These are phyloP conservation scores for Leptarthrus brevirostris DNA, from an alignment of 2,888 invertebrate genomes.

Conservation along the genomic window DNA sequence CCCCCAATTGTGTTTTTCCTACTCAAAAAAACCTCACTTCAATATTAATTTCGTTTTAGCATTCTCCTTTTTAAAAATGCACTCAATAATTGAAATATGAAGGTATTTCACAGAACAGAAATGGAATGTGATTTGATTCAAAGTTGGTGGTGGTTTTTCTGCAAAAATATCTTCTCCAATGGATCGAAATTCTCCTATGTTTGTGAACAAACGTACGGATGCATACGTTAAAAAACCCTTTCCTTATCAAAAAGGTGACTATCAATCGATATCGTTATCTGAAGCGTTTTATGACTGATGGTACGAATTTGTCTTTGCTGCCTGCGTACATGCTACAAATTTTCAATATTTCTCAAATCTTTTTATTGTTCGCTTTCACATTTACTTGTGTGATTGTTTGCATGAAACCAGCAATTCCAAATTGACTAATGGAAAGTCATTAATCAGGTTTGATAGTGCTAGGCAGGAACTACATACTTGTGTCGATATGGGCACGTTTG, in stretches of 20 bases:
- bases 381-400: background rate
- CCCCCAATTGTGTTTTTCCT: too few species aligned
- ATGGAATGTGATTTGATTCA: constrained; percentile 17
- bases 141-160: background rate
- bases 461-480: too few species aligned
- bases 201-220: too few species aligned
- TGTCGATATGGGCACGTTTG: too few species aligned
- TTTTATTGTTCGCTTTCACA: too few species aligned
- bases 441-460: background rate
- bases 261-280: constrained; percentile 45
- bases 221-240: too few species aligned
- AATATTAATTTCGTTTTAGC: too few species aligned
- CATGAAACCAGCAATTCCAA: background rate
- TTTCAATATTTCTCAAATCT: constrained; percentile 3
- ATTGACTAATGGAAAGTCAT: background rate
- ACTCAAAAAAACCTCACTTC: too few species aligned
- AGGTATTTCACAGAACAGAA: background rate
- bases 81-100: constrained; percentile 25
- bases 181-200: too few species aligned
- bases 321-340: background rate
- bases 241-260: too few species aligned
- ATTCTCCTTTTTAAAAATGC: background rate
- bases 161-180: too few species aligned
- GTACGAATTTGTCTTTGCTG: constrained; percentile 38
- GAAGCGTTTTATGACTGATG: constrained; percentile 38